Base-by-base conservation (phyloP, 2,113 vertebrate genomes). In the Myrmophylax atrothorax region DNA sequence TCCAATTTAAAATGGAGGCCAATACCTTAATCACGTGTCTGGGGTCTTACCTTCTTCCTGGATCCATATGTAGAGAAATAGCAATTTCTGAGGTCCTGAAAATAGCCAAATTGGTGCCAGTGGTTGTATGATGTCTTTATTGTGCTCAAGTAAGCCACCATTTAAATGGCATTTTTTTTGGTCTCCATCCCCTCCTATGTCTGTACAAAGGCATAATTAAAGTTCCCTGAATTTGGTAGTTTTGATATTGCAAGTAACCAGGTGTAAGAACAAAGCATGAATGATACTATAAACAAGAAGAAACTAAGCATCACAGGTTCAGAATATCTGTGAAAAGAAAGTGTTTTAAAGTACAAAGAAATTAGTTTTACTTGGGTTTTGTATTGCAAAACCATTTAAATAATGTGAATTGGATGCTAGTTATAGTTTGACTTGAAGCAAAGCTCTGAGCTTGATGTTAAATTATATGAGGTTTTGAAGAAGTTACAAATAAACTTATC, bases 271-370 rank as follows among this genome's bases (percentile, higher is more conserved):
- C 16, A 84, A 63, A 78, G 18, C 16, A 9, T 37, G 18, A 59
- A 10, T 62, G 28, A 25, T 33, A 19, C 40, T 17, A 26, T 40
- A 9, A 84, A 13, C 14, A 84, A 66, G 31, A 56, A 58, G n/a
- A 70, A 14, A n/a, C 25, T n/a, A 66, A 42, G 24, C 7, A 59
- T 46, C 38, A 59, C 10, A 47, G 15, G 28, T 33, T 26, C 20
- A 60, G 38, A 89, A 24, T 38, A 29, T 22, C 23, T 63, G n/a
- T 62, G 24, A 55, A 28, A 31, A 58, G 24, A 67, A 75, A 33
- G 29, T 0, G 0, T 23, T 73, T 44, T 19, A 28, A 92, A 50
- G 4, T 28, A 33, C 1, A 8, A 86, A 86, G 3, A 70, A 68
- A 35, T 63, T 20, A 42, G 25, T 67, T 89, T 84, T 81, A 1